Percentiles rank a stretch among this genome's conserved stretches.
Conservation (phyloP, 2,797 vertebrate species). For the Graptemys geographica region DNA sequence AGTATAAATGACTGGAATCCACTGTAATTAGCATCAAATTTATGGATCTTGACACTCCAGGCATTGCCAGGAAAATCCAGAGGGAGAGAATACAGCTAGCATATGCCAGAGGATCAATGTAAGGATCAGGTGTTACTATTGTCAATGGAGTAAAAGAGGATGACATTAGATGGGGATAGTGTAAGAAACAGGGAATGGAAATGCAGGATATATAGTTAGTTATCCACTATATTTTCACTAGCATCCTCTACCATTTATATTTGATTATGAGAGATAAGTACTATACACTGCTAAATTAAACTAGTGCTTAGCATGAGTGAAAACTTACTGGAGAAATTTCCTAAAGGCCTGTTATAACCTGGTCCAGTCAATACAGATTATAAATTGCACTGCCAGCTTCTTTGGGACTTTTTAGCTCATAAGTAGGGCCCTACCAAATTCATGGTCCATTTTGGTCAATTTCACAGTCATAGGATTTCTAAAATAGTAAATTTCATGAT, state of each 20-base stretch:
- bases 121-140: not conserved
- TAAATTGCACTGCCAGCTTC: not conserved
- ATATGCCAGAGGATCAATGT: not conserved
- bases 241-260: not conserved
- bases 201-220: not conserved
- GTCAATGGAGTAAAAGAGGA: not conserved
- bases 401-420: not conserved
- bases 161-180: not conserved
- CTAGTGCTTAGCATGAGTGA: not conserved
- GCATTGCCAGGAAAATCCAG: not conserved
- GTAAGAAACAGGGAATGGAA: not conserved
- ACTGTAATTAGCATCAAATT: not conserved
- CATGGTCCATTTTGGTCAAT: too few species aligned
- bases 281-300: not conserved
- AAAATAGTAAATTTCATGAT: too few species aligned
- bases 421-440: too few species aligned
- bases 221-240: not conserved
- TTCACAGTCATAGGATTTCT: too few species aligned
- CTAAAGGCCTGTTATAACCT: not conserved
- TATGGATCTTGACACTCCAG: slow-evolving; percentile 18
- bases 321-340: not conserved
- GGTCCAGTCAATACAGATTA: not conserved
- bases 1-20: slow-evolving; percentile 1
- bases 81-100: not conserved
- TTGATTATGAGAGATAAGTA: not conserved